Base-by-base conservation (phyloP, 2,888 invertebrate genomes). In the Octodonta nipae region DNA sequence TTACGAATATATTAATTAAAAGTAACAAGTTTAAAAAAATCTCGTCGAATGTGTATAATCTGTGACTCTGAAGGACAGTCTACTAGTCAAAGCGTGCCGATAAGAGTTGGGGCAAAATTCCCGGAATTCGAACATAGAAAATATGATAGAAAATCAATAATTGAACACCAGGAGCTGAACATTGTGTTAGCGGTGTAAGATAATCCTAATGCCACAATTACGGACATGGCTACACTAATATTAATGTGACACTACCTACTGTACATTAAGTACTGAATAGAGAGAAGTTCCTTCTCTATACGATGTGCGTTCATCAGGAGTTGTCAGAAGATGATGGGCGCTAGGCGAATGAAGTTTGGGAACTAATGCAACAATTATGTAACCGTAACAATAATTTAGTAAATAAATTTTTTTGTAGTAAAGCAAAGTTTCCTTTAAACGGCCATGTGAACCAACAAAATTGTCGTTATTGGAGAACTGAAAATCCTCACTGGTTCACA, bases 401-500 rank as follows among this genome's bases (percentile, higher is more conserved):
- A 13, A n/a, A n/a, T n/a, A n/a, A n/a, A n/a, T n/a, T n/a, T n/a
- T n/a, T n/a, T n/a, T n/a, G n/a, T n/a, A n/a, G n/a, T n/a, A 27
- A 27, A 10, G 5, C 13, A 12, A 27, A n/a, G 5, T 27, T 27
- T 27, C 4, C 13, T 12, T 27, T 27, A 13, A 27, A 13, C 8
- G 27, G 27, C 13, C 13, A 27, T 27, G 27, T 12, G 8, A 27
- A 27, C 13, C 8, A 13, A 13, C 12, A 27, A 27, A 27, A 27
- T n/a, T 27, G 13, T 13, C 27, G 5, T 26, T n/a, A 26, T 7
- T 11, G n/a, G 27, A 13, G 6, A 17, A 5, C 17, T 17, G 17
- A 17, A 17, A 8, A 11, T 27, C 27, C 12, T 8, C 13, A 13
- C 8, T 27, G 27, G 27, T 5, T 27, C 5, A 27, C n/a, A n/a